Evolutionary conservation across 2,113 vertebrate genomes (phyloP), one percentile per base, ranked within the genome.

Genomic region (Labeo rohita): DNA sequence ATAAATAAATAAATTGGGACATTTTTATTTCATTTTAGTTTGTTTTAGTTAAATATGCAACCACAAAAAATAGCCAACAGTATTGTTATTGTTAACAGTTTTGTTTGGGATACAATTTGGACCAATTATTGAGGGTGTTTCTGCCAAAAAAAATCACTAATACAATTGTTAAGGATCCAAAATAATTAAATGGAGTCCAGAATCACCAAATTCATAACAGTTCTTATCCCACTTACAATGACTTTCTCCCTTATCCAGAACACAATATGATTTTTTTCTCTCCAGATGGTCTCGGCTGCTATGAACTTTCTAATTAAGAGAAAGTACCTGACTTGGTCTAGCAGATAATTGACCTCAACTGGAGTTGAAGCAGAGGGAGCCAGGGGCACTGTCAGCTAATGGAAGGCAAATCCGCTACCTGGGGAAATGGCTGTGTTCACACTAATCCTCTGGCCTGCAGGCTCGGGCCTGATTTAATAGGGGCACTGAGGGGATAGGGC

Each of bases 371-470:
- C 91, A 88, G 88, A 87, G 89, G 91, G 89, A 94, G 94, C 94
- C 93, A 92, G 93, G 91, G 93, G 95, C 94, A 91, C 92, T 90
- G 92, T 92, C 80, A 85, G 89, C 91, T 96, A 95, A 95, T 95
- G 94, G 92, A 95, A 95, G 94, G 92, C 94, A 95, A 96, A 95
- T 95, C 95, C 93, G 91, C 92, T 93, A 95, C 94, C 95, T 94
- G 94, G 95, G 95, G 95, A 95, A 93, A 90, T 88, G 87, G 91
- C 90, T 89, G 92, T 93, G 95, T 96, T 95, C 94, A 95, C 90
- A 91, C 93, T 95, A 96, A 96, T 95, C 95, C 95, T 68, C 90
- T 89, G 90, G 93, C 94, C 95, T 93, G 92, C 91, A 94, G 94
- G 94, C 93, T 93, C 90, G 72, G 85, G 88, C 70, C 92, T 89